A percentile compares a stretch with the other conserved stretches of the same genome.
Conservation (phyloP, 2,797 vertebrate genomes). For the Microchirus variegatus region DNA sequence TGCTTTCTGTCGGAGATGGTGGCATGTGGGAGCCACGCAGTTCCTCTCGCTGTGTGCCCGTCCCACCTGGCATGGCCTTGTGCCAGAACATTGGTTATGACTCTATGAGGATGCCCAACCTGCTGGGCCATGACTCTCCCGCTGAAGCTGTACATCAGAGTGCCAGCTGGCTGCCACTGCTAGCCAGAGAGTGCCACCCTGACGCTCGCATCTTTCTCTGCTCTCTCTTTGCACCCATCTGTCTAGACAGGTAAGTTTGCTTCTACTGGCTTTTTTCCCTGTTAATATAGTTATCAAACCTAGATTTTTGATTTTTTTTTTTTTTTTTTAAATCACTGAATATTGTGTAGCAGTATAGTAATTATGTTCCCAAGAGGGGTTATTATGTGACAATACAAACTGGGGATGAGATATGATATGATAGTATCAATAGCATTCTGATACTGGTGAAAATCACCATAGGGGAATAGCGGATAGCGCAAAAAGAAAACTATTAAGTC, state of each 20-base stretch:
- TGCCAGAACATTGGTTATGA: constrained; percentile 87
- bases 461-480: no score
- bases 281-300: not conserved
- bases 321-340: not conserved
- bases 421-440: no score
- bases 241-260: constrained; percentile 86
- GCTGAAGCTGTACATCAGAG: constrained; percentile 88
- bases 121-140: constrained; percentile 86
- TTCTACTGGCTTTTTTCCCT: not conserved
- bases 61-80: constrained; percentile 83
- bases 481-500: no score
- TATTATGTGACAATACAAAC: no score
- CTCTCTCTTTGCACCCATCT: constrained; percentile 88
- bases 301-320: not conserved
- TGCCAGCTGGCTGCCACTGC: constrained; percentile 87
- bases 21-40: constrained; percentile 79
- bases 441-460: no score
- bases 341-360: not conserved
- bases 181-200: constrained; percentile 86
- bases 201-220: constrained; percentile 88
- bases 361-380: not conserved
- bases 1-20: constrained; percentile 42
- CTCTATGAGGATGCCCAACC: constrained; percentile 87
- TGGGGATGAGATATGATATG: no score
- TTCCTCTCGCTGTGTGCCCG: constrained; percentile 79